phyloP scores from a whole-genome alignment of 2,888 invertebrate species.

The Agrotis segetum region DNA sequence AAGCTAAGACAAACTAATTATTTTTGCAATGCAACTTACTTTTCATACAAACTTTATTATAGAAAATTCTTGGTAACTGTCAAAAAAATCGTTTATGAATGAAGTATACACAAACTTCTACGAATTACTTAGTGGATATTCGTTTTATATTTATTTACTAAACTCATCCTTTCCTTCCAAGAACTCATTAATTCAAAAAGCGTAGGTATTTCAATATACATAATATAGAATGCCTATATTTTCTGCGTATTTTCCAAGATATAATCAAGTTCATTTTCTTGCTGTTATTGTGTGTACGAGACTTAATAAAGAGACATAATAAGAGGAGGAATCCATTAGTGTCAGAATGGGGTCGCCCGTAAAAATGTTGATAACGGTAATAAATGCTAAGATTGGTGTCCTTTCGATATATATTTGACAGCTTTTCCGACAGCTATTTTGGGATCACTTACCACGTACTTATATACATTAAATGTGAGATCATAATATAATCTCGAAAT shows the following conservation, averaged over 20 bases:
- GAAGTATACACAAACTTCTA: not conserved
- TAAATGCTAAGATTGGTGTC: conserved; percentile 57
- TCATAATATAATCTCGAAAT: too few relatives aligned
- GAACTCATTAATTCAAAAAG: conserved; percentile 9
- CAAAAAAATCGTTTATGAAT: not conserved
- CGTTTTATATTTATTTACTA: not conserved
- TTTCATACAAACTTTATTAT: not conserved
- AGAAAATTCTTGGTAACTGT: not conserved
- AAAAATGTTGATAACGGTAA: conserved; percentile 60
- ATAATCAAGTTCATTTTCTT: conserved; percentile 38
- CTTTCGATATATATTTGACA: conserved; percentile 39
- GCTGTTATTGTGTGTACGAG: conserved; percentile 41
- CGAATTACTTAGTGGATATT: not conserved
- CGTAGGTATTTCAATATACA: too few relatives aligned
- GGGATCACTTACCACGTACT: conserved; percentile 36
- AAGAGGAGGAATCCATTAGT: conserved; percentile 58
- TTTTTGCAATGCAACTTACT: not conserved
- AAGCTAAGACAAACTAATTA: not conserved
- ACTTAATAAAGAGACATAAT: conserved; percentile 54
- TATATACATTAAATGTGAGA: conserved; percentile 1
- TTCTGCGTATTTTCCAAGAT: conserved; percentile 7
- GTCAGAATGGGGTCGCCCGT: conserved; percentile 52
- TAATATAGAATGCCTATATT: not conserved
- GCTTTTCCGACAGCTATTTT: conserved; percentile 39
- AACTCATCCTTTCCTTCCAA: not conserved